Evolutionary conservation across 1,140 invertebrate species (phyloP).

Genomic region (Adoxophyes honmai): DNA sequence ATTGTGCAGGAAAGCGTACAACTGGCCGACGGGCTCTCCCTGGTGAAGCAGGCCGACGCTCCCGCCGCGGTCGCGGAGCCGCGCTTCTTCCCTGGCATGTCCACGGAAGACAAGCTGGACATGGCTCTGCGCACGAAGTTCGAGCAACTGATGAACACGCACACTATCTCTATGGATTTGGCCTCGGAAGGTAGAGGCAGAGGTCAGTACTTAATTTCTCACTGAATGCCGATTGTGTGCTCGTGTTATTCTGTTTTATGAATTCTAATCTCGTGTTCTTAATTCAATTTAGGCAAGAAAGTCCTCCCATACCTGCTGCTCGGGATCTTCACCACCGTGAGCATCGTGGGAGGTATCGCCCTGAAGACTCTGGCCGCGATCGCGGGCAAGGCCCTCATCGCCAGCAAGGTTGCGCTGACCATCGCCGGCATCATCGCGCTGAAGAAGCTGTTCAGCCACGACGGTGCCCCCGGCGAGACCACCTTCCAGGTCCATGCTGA

Average conservation of each 20-base stretch:
- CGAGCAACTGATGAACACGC: slow-evolving; percentile 69
- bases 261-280: slow-evolving; percentile 16
- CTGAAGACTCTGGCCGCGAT: slow-evolving; percentile 82
- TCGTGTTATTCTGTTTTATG: not conserved
- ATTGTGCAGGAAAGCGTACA: slow-evolving; percentile 76
- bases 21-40: slow-evolving; percentile 76
- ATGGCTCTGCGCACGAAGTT: slow-evolving; percentile 67
- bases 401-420: slow-evolving; percentile 83
- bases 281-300: slow-evolving; percentile 65
- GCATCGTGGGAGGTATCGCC: slow-evolving; percentile 77
- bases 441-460: slow-evolving; percentile 83
- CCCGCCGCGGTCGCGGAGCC: slow-evolving; percentile 66
- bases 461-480: slow-evolving; percentile 77
- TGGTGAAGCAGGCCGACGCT: slow-evolving; percentile 77
- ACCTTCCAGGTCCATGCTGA: slow-evolving; percentile 82
- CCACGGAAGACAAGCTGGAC: slow-evolving; percentile 70
- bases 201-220: slow-evolving; percentile 39
- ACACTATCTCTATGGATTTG: slow-evolving; percentile 71
- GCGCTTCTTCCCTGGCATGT: slow-evolving; percentile 71
- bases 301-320: slow-evolving; percentile 78
- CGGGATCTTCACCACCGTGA: slow-evolving; percentile 81
- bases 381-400: slow-evolving; percentile 82
- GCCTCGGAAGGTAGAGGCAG: slow-evolving; percentile 71
- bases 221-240: too few relatives aligned
- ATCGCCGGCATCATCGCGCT: slow-evolving; percentile 83